A percentile compares a stretch with the other conserved stretches of the same genome.
These are phyloP conservation scores for Neolamprologus devosi DNA, from an alignment of 2,113 vertebrate species.

Conservation along the genomic window DNA sequence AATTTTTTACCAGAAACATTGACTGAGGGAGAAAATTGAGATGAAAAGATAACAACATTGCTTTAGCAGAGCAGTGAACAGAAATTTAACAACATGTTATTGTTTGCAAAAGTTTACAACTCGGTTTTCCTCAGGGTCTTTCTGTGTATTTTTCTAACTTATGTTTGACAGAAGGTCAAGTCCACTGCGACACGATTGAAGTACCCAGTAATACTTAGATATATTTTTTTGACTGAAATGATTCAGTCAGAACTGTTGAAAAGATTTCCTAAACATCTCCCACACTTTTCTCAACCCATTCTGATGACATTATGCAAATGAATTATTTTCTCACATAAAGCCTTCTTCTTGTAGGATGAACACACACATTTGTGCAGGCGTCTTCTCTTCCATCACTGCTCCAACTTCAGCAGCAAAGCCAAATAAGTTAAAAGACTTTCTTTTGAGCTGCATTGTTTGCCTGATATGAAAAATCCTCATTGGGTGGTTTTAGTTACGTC, in stretches of 20 bases:
- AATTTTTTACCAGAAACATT: background rate
- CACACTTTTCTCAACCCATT: background rate
- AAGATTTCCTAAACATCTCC: background rate
- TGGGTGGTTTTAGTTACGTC: background rate
- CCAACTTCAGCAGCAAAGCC: background rate
- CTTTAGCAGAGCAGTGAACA: background rate
- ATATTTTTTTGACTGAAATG: rapidly evolving
- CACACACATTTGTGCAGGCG: background rate
- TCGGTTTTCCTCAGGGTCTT: background rate
- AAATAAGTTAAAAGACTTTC: background rate
- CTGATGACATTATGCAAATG: background rate
- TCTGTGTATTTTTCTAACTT: background rate
- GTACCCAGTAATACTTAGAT: background rate
- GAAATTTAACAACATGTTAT: background rate
- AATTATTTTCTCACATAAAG: background rate
- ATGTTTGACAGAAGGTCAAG: background rate
- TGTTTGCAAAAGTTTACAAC: background rate
- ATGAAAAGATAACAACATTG: background rate
- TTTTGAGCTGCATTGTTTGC: background rate
- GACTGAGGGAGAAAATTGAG: background rate
- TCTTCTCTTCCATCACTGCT: background rate
- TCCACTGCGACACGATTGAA: background rate
- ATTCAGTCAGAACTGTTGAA: background rate
- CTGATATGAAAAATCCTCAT: background rate
- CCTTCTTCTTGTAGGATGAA: background rate